A percentile compares a stretch with the other conserved stretches of the same genome.
These are phyloP conservation scores for Gymnosoma rotundatum DNA, from an alignment of 2,888 invertebrate species.

Conservation along the genomic window DNA sequence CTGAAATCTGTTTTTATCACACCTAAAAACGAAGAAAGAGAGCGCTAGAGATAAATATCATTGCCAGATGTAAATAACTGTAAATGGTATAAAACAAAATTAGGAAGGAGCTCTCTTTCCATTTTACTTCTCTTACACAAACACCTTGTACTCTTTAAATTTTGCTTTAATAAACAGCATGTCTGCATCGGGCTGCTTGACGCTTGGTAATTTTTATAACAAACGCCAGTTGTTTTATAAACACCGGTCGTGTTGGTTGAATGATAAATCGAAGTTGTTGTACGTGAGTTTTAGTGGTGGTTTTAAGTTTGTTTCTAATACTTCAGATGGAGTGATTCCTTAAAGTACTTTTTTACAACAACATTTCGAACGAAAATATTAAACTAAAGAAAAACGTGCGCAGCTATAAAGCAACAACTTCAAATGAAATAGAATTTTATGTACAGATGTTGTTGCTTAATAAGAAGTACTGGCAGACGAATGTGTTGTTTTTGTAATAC, in stretches of 20 bases:
- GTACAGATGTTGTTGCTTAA: conserved; percentile 35
- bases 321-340: conserved; percentile 33
- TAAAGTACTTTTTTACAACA: conserved; percentile 12
- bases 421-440: conserved; percentile 16
- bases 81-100: neutral
- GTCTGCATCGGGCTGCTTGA: conserved; percentile 18
- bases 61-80: conserved; percentile 14
- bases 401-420: conserved; percentile 44
- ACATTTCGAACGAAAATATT: conserved; percentile 8
- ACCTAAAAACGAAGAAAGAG: conserved; percentile 3
- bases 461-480: conserved; percentile 26
- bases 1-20: conserved; percentile 36
- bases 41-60: neutral
- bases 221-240: conserved; percentile 71
- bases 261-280: conserved; percentile 23
- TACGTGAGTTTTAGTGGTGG: conserved; percentile 41
- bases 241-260: conserved; percentile 71
- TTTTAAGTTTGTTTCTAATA: conserved; percentile 18
- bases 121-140: neutral
- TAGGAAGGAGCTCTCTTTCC: neutral
- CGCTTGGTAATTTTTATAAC: conserved; percentile 50
- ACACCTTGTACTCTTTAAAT: conserved; percentile 23
- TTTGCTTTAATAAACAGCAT: conserved; percentile 42
- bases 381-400: conserved; percentile 51
- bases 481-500: conserved; percentile 19